Evolutionary conservation across 2,888 invertebrate species (phyloP).

Genomic region (Lithophane ornitopus): DNA sequence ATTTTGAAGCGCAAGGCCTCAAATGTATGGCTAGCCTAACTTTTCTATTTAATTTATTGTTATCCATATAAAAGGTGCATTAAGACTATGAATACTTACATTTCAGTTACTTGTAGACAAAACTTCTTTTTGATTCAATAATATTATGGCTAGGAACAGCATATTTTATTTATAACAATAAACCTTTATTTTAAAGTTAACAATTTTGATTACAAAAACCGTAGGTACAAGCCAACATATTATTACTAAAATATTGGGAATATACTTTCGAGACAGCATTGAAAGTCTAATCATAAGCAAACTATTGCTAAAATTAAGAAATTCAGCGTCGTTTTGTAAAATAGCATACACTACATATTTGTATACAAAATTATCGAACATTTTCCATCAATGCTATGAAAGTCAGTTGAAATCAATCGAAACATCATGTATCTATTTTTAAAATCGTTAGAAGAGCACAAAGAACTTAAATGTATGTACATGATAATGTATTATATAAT

Average conservation of each 20-base stretch:
- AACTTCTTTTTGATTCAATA: neutral
- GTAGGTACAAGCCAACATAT: neutral
- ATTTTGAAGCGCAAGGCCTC: neutral
- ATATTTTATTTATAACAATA: neutral
- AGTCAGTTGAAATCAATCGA: neutral
- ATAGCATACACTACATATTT: neutral
- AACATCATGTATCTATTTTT: neutral
- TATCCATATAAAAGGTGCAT: neutral
- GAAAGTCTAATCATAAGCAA: neutral
- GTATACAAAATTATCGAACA: neutral
- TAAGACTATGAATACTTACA: conserved; percentile 7
- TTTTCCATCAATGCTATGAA: neutral
- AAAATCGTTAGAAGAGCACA: neutral
- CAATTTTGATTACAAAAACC: neutral
- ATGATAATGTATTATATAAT: neutral
- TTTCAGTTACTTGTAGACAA: neutral
- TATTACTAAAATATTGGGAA: neutral
- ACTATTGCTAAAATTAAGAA: neutral
- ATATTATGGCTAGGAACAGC: neutral
- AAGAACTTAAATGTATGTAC: neutral
- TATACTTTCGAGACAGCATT: neutral
- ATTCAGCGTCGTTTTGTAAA: neutral
- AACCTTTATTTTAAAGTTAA: neutral
- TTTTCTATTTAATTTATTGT: neutral
- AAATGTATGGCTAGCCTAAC: neutral